These are phyloP conservation scores for Hydropotes inermis DNA, from an alignment of 2,113 vertebrate genomes.

Conservation along the genomic window DNA sequence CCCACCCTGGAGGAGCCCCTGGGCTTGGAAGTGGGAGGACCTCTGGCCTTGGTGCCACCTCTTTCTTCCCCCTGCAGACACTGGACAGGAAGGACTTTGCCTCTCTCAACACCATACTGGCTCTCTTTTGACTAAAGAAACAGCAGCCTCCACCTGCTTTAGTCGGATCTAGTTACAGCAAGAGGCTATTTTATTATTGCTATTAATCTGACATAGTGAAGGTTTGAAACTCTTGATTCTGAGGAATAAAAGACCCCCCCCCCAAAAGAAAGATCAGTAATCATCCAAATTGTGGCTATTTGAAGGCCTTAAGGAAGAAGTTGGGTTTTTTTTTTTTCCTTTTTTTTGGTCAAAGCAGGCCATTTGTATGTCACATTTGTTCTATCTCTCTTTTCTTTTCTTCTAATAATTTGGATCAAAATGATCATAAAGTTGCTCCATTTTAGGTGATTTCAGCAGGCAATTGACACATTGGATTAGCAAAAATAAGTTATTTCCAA, in stretches of 20 bases:
- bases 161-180: slow-evolving; percentile 28
- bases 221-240: slow-evolving; percentile 26
- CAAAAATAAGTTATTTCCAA: slow-evolving; percentile 52
- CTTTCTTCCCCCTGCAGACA: background rate
- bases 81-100: background rate
- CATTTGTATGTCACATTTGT: slow-evolving; percentile 47
- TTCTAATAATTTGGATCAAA: slow-evolving; percentile 48
- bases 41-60: background rate
- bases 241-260: slow-evolving; percentile 27
- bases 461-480: slow-evolving; percentile 44
- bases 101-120: background rate
- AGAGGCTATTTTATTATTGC: slow-evolving; percentile 18
- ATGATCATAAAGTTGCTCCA: slow-evolving; percentile 52
- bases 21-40: background rate
- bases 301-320: background rate
- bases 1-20: background rate
- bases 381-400: slow-evolving; percentile 32
- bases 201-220: slow-evolving; percentile 37
- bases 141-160: background rate
- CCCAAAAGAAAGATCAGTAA: slow-evolving; percentile 7
- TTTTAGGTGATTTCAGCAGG: slow-evolving; percentile 16
- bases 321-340: background rate
- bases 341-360: background rate
- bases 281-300: slow-evolving; percentile 18
- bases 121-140: background rate